Percentiles rank a stretch among this genome's conserved stretches.
Conservation (phyloP, 30 jellyfish, hydroid and myxozoan species). For the Morbakka virulenta region DNA sequence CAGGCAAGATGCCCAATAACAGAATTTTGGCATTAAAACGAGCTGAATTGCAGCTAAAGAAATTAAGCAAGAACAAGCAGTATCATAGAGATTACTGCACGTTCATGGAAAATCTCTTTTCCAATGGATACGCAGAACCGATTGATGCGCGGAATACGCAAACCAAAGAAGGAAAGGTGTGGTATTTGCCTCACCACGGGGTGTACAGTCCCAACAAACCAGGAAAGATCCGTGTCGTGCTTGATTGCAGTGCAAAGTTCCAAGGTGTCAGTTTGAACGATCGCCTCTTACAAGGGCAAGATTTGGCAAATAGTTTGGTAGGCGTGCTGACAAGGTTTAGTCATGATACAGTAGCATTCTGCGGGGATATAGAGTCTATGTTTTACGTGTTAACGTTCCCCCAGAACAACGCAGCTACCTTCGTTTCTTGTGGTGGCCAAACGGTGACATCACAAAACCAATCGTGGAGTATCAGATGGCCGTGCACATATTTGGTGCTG, state of each 20-base stretch:
- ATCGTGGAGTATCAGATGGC: conserved; percentile 8
- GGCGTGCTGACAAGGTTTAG: conserved; percentile 34
- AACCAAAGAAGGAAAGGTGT: conserved; percentile 7
- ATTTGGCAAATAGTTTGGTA: conserved; percentile 12
- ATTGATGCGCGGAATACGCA: conserved; percentile 5
- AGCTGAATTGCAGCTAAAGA: conserved; percentile 17
- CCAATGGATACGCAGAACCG: conserved; percentile 20
- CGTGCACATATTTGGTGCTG: conserved; percentile 50
- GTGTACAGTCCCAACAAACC: conserved; percentile 38
- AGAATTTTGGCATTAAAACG: conserved; percentile 10
- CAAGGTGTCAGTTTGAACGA: conserved; percentile 34
- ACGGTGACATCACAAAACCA: conserved; percentile 8
- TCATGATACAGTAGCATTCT: conserved; percentile 22
- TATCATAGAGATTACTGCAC: conserved; percentile 18
- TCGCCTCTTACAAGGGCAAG: conserved; percentile 42
- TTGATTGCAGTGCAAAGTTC: conserved; percentile 59
- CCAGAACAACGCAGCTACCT: conserved; percentile 7
- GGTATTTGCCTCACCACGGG: conserved; percentile 54
- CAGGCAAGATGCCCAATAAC: conserved; percentile 9
- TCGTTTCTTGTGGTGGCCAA: conserved; percentile 54
- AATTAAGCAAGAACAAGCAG: conserved; percentile 7
- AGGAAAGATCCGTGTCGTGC: conserved; percentile 38
- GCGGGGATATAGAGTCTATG: conserved; percentile 31
- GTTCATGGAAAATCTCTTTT: conserved; percentile 26
- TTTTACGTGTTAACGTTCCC: conserved; percentile 46